These are phyloP conservation scores for Melolontha melolontha DNA, from an alignment of 2,888 invertebrate species.

Conservation along the genomic window DNA sequence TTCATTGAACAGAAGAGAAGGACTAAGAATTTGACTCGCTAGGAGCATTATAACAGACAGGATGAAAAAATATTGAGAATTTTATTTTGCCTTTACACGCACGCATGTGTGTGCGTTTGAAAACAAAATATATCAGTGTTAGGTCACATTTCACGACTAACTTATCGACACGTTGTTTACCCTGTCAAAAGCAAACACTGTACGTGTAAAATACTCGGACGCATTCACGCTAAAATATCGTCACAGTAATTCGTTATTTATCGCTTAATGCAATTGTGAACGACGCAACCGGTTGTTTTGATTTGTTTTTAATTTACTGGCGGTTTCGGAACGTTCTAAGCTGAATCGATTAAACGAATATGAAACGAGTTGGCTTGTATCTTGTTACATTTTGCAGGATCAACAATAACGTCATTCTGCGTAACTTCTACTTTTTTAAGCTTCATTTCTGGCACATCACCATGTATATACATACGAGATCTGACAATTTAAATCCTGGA, in stretches of 20 bases:
- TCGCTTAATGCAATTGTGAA: slow-evolving; percentile 41
- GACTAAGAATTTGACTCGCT: too few relatives aligned
- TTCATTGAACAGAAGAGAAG: too few relatives aligned
- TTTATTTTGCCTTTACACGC: slow-evolving; percentile 1
- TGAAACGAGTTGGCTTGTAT: slow-evolving; percentile 16
- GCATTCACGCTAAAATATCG: slow-evolving; percentile 46
- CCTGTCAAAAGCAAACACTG: slow-evolving; percentile 53
- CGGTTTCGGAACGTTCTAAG: not conserved
- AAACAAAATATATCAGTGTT: slow-evolving; percentile 54
- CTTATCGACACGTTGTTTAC: slow-evolving; percentile 56
- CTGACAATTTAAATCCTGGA: too few relatives aligned
- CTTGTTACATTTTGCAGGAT: not conserved
- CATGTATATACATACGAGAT: too few relatives aligned
- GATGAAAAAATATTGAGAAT: not conserved
- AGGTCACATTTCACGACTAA: slow-evolving; percentile 53
- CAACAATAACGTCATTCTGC: too few relatives aligned
- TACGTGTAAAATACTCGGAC: slow-evolving; percentile 49
- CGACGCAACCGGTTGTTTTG: slow-evolving; percentile 36
- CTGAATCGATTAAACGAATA: slow-evolving; percentile 25
- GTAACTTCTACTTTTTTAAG: too few relatives aligned
- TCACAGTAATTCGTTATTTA: slow-evolving; percentile 43
- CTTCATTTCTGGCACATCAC: too few relatives aligned
- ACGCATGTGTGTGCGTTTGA: slow-evolving; percentile 20
- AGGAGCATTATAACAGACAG: not conserved
- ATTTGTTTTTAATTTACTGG: slow-evolving; percentile 33